Base-by-base conservation (phyloP, 2,113 vertebrate genomes). In the Eulemur macaco region DNA sequence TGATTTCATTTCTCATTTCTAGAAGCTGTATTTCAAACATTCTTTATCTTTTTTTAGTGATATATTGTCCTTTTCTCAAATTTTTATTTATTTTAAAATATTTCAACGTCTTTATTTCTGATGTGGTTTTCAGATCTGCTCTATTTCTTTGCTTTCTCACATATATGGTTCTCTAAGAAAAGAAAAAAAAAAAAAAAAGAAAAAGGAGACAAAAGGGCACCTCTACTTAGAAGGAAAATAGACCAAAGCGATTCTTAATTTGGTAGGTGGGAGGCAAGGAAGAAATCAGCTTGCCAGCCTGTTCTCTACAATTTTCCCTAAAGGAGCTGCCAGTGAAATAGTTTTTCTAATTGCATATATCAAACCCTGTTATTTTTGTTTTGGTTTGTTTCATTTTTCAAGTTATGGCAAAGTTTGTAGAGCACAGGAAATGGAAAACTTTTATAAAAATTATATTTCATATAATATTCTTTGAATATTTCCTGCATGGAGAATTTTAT, bases 151-250 rank as follows among this genome's bases (percentile, higher is more conserved):
- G 25, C 9, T 91, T 71, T 91, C 12, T 88, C 12, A 37, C 5
- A 56, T 29, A 18, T 91, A 5, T 39, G 20, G 20, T 89, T 84
- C n/a, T 77, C n/a, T 71, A 80, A 95, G n/a, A 63, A 39, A 85
- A 91, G 56, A 66, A 39, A 45, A 63, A 60, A 10, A 60, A 10
- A 60, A 47, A 17, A 34, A 69, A 69, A 27, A 50, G 47, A 42
- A 11, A 25, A 27, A 6, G 31, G 4, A 15, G 29, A 42, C 31
- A 29, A 34, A 60, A 34, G 39, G 25, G 27, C 3, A 68, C 29
- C 17, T 96, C n/a, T 83, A 82, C 63, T 91, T 71, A 83, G 54
- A 82, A 95, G 23, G 27, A 71, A 88, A 83, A 71, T 74, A 69
- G 12, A 86, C 66, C 20, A 86, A 93, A 90, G 13, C 60, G 29